A percentile compares a stretch with the other conserved stretches of the same genome.
Conservation (phyloP, 1,140 invertebrate genomes). For the Mercenaria mercenaria region DNA sequence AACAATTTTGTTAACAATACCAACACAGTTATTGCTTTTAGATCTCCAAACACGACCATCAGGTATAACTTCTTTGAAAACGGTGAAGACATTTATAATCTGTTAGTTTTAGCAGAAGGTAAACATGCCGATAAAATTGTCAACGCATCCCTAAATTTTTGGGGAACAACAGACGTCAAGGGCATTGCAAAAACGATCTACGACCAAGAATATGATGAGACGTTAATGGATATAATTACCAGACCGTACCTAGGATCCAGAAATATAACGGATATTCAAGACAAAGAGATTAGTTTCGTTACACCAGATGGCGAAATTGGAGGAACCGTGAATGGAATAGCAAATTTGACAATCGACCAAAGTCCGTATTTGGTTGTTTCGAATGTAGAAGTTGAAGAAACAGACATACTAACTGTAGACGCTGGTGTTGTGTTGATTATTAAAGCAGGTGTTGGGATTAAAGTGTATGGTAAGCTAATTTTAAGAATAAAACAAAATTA, state of each 20-base stretch:
- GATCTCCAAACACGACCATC: not conserved
- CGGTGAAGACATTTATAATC: not conserved
- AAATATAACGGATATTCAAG: slow-evolving; percentile 22
- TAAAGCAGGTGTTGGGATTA: slow-evolving; percentile 5
- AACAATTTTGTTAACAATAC: slow-evolving; percentile 23
- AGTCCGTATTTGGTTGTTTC: slow-evolving; percentile 6
- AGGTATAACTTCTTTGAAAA: slow-evolving; percentile 47
- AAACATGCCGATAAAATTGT: not conserved
- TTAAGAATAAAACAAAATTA: no score
- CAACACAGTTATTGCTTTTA: not conserved
- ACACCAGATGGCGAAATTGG: not conserved
- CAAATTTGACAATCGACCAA: not conserved
- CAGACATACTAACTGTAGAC: not conserved
- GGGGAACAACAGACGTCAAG: slow-evolving; percentile 20
- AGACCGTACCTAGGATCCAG: slow-evolving; percentile 33
- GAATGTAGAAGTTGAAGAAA: not conserved
- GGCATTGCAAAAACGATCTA: slow-evolving; percentile 6
- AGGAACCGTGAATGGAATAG: not conserved
- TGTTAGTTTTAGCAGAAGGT: not conserved
- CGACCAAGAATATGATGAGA: not conserved
- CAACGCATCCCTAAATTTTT: slow-evolving; percentile 47
- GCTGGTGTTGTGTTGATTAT: not conserved
- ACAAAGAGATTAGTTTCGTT: not conserved
- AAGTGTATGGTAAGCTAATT: not conserved
- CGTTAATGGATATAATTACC: not conserved